Base-by-base conservation (phyloP, 1,140 invertebrate species). In the Homarus americanus region DNA sequence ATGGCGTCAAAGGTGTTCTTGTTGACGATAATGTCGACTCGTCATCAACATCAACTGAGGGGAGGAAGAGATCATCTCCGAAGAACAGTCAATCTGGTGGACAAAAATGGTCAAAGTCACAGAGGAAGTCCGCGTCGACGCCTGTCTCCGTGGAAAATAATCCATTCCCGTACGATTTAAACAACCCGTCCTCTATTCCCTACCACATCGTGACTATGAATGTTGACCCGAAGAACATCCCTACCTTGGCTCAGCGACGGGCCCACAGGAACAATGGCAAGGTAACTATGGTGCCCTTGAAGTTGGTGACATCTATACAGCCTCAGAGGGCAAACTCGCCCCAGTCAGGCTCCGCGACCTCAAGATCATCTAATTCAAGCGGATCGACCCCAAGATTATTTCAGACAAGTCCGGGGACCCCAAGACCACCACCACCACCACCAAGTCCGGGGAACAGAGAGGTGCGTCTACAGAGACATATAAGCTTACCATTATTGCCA, bases 161-260 rank as follows among this genome's bases (percentile, higher is more conserved):
- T 20, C 17, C 53, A 58, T 53, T 53, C n/a, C 28, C 4, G 10
- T 80, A 49, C 49, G 44, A 80, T 24, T 34, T 80, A 17, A 80
- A 32, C 44, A 44, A 80, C n/a, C 78, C 78, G 17, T 80, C 78
- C 17, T 80, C 78, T 38, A 44, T 80, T 17, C 78, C 78, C 5
- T 80, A 80, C 44, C 78, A 80, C n/a, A 32, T 80, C 78, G 78
- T 38, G 10, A 80, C 44, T 34, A 80, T 80, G 78, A 80, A 80
- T 38, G n/a, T 80, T 10, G 24, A 44, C 10, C 78, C 78, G 9
- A 69, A 69, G 24, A n/a, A 69, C 32, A 20, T 69, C 24, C 63
- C 63, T 9, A 69, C 24, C 63, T 32, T 69, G 4, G 63, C 24
- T 32, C 24, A 28, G 24, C n/a, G 63, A 2, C 63, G 63, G 2